phyloP scores from a whole-genome alignment of 1,140 invertebrate genomes.

The Aphelinus atriplicis region DNA sequence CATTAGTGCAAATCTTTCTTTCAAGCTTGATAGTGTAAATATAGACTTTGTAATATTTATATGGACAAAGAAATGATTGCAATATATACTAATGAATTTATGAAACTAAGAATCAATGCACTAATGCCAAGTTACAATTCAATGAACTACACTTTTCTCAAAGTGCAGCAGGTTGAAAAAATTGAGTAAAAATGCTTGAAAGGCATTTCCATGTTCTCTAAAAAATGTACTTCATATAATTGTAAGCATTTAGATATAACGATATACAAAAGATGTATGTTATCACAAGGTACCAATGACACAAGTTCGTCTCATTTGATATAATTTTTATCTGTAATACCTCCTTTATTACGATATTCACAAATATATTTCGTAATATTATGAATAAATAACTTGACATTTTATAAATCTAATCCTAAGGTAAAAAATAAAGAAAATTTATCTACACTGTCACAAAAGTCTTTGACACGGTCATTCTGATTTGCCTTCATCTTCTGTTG shows the following conservation, averaged over 20 bases:
- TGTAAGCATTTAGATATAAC: constrained; percentile 41
- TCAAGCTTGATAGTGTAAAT: constrained; percentile 39
- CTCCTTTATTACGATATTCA: constrained; percentile 39
- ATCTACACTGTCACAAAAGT: too few relatives aligned
- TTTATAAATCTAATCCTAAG: constrained; percentile 35
- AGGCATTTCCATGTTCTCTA: not conserved
- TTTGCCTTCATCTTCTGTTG: constrained; percentile 37
- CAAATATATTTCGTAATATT: constrained; percentile 42
- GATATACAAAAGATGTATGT: constrained; percentile 33
- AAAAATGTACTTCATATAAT: constrained; percentile 21
- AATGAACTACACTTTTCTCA: too few relatives aligned
- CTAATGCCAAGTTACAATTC: constrained; percentile 14
- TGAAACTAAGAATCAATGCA: constrained; percentile 10
- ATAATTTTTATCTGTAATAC: constrained; percentile 28
- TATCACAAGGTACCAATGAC: constrained; percentile 31
- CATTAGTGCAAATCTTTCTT: constrained; percentile 32
- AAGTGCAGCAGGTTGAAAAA: too few relatives aligned
- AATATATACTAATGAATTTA: constrained; percentile 22
- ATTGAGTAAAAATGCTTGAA: not conserved
- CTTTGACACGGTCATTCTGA: too few relatives aligned
- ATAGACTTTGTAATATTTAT: constrained; percentile 24
- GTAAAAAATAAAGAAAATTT: constrained; percentile 27
- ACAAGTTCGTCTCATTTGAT: constrained; percentile 34
- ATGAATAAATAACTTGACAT: constrained; percentile 37
- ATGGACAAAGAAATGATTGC: too few relatives aligned